Percentiles rank a stretch among this genome's conserved stretches.
These are phyloP conservation scores for Morphnarchus princeps DNA, from an alignment of 2,113 vertebrate genomes.

Conservation along the genomic window DNA sequence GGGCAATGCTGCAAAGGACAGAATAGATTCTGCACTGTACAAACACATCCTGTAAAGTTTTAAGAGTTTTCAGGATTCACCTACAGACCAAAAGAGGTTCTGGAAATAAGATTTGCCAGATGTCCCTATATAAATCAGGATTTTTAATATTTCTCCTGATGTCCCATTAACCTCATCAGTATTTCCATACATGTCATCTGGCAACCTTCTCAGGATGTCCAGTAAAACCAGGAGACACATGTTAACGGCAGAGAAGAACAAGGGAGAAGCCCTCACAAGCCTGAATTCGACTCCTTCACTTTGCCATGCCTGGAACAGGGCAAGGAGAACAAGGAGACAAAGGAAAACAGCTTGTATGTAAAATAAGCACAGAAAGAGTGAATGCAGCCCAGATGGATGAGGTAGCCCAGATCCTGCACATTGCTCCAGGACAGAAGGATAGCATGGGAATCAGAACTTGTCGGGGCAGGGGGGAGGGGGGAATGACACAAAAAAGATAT, in stretches of 20 bases:
- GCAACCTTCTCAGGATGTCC: neutral
- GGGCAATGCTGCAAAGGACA: neutral
- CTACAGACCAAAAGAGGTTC: neutral
- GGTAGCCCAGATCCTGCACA: neutral
- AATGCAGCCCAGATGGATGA: neutral
- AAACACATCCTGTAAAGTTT: neutral
- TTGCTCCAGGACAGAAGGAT: neutral
- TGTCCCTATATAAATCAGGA: conserved; percentile 1
- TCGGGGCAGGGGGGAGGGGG: no score
- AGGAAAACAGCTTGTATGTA: neutral
- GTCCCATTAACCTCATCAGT: neutral
- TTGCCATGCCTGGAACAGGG: neutral
- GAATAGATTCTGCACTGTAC: fast-evolving
- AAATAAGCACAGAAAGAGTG: neutral
- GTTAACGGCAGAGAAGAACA: neutral
- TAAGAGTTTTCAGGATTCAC: neutral
- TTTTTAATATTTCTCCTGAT: conserved; percentile 32
- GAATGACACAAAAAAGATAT: neutral
- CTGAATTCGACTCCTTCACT: neutral
- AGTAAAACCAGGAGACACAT: neutral
- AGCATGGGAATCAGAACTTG: neutral
- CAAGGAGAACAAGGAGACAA: neutral
- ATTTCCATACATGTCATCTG: neutral
- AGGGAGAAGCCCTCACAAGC: neutral
- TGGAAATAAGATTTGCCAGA: conserved; percentile 21